These are phyloP conservation scores for Protosalanx chinensis DNA, from an alignment of 2,797 vertebrate species.

Conservation along the genomic window DNA sequence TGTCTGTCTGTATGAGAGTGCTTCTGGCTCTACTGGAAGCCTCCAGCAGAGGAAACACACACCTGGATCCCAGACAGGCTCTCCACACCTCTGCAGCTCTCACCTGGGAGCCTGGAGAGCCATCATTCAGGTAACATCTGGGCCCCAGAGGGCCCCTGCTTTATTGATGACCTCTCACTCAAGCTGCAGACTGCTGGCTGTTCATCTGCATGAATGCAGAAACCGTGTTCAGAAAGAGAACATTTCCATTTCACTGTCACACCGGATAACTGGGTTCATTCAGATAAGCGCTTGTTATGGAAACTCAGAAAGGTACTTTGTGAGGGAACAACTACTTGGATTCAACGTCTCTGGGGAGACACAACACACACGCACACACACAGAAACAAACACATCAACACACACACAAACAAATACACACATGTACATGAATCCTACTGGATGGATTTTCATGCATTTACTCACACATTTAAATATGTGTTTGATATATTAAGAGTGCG, in stretches of 20 bases:
- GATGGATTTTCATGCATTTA: too few relatives aligned
- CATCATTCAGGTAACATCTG: not conserved
- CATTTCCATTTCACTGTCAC: not conserved
- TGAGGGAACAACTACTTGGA: not conserved
- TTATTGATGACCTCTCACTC: constrained; percentile 10
- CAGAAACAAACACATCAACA: not conserved
- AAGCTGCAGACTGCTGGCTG: not conserved
- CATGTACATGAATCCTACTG: not conserved
- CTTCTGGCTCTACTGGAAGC: too few relatives aligned
- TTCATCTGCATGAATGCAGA: not conserved
- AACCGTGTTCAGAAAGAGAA: constrained; percentile 8
- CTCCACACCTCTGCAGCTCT: too few relatives aligned
- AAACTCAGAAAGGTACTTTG: constrained; percentile 2
- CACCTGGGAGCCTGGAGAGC: too few relatives aligned
- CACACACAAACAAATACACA: not conserved
- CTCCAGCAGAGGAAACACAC: too few relatives aligned
- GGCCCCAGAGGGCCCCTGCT: not conserved
- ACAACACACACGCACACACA: not conserved
- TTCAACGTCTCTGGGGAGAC: not conserved
- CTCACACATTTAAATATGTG: not conserved
- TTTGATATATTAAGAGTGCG: too few relatives aligned
- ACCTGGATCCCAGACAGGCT: too few relatives aligned
- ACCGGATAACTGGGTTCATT: constrained; percentile 2
- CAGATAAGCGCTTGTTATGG: not conserved
- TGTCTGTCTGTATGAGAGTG: too few relatives aligned